Evolutionary conservation across 1,140 invertebrate genomes (phyloP).

Genomic region (Leptinotarsa undecemlineata): DNA sequence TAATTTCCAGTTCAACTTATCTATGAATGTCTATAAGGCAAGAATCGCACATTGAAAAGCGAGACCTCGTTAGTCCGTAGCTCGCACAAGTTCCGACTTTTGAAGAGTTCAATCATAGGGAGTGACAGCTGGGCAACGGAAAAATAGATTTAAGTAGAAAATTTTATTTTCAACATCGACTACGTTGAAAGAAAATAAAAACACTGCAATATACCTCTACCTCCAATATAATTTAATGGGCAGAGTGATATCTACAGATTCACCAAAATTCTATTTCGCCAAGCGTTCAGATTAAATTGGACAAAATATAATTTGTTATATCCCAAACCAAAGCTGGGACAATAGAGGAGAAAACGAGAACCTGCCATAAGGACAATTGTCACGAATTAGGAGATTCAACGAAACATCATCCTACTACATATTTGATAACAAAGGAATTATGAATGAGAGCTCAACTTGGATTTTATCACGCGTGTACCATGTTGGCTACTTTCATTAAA

Average conservation of each 20-base stretch:
- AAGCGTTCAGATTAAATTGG: not conserved
- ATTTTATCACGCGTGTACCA: not conserved
- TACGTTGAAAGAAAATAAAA: too few species aligned
- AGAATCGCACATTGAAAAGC: too few species aligned
- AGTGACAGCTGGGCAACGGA: too few species aligned
- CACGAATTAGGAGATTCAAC: constrained; percentile 5
- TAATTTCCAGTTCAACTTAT: too few species aligned
- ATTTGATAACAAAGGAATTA: not conserved
- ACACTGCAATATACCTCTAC: too few species aligned
- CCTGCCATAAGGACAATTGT: not conserved
- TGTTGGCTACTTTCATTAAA: not conserved
- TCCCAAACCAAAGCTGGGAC: not conserved
- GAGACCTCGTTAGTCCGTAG: too few species aligned
- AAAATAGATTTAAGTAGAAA: too few species aligned
- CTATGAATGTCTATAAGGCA: too few species aligned
- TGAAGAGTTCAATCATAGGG: too few species aligned
- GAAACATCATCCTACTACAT: not conserved
- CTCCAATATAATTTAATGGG: not conserved
- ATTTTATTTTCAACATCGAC: too few species aligned
- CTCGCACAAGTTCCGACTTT: too few species aligned
- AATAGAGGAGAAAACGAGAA: constrained; percentile 3
- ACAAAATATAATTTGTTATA: constrained; percentile 1
- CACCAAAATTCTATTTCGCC: not conserved
- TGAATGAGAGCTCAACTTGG: not conserved
- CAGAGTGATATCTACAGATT: not conserved